Evolutionary conservation across 1,140 invertebrate species (phyloP), one percentile per base, ranked within the genome.

Genomic region (Pissodes strobi): DNA sequence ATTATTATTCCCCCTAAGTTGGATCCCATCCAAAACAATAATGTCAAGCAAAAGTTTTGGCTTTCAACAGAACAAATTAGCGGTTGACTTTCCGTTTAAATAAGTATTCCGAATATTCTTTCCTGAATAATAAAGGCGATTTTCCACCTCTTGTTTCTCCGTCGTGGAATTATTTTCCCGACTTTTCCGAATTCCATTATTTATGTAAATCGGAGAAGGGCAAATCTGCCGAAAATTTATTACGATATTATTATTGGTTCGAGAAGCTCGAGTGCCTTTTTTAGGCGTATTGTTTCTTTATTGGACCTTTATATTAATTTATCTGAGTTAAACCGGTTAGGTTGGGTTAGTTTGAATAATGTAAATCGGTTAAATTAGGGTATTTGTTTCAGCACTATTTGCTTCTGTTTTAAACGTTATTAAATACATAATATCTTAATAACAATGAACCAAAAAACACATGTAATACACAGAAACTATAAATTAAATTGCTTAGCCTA

Each of bases 51-150:
- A 64, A 70, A 70, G 69, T 70, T 70, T 64, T 56, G 58, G 45
- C 62, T 68, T 68, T 66, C 61, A 66, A 63, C 66, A 62, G 69
- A 68, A 70, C 69, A 68, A 70, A 70, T 70, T 70, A 70, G 69
- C 66, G 69, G 66, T 57, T 65, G 57, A 51, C 60, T 56, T 51
- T 58, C 55, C 62, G 61, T 67, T 70, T 70, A 70, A 70, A 70
- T 70, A 70, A 52, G 49, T 37, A 52, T 52, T 52, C 49, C 25
- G 25, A 52, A 52, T 52, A 34, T 30, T 52, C 30, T 52, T 52
- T 52, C 18, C 18, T 27, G 49, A 12, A 37, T 52, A 34, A 52
- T 52, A 52, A 52, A 52, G 49, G 49, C 49, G 49, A 52, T 52
- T 52, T 52, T 52, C 49, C 49, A 52, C 49, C 34, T 27, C 49